Conservation (phyloP, 2,113 vertebrate species). For the Balaeniceps rex region DNA sequence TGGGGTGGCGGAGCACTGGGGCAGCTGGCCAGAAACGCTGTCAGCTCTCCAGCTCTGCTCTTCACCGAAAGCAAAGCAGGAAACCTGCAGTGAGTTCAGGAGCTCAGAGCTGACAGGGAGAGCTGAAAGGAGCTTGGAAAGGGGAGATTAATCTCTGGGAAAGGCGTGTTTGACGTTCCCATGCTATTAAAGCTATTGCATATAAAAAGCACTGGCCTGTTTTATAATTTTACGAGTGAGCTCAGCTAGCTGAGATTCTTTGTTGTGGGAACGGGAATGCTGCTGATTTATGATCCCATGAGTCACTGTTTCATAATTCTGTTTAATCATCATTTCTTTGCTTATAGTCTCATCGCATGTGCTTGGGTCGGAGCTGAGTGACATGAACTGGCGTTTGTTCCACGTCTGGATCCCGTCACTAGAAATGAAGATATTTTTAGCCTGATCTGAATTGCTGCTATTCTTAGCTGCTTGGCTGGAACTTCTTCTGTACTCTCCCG, state of each 20-base stretch:
- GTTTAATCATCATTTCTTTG: neutral
- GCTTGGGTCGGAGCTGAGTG: neutral
- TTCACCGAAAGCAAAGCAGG: neutral
- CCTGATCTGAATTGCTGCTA: neutral
- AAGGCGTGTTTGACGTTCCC: neutral
- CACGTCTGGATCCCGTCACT: neutral
- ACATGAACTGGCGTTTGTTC: neutral
- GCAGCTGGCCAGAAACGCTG: neutral
- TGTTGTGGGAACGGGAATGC: neutral
- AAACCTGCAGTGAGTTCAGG: neutral
- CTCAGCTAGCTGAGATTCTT: neutral
- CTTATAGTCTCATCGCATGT: neutral
- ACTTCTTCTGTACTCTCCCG: neutral
- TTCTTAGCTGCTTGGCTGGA: conserved; percentile 1
- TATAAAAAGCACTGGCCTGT: neutral
- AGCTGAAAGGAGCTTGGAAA: neutral
- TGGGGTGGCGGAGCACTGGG: rapidly evolving
- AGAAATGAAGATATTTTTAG: conserved; percentile 34
- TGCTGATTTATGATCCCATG: neutral
- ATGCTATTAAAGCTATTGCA: neutral
- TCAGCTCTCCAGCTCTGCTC: neutral
- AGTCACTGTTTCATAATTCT: neutral
- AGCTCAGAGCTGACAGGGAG: neutral
- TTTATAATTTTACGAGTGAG: neutral
- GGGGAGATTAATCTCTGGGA: neutral